Evolutionary conservation across 2,113 vertebrate genomes (phyloP).

Genomic region (Myotis davidii): DNA sequence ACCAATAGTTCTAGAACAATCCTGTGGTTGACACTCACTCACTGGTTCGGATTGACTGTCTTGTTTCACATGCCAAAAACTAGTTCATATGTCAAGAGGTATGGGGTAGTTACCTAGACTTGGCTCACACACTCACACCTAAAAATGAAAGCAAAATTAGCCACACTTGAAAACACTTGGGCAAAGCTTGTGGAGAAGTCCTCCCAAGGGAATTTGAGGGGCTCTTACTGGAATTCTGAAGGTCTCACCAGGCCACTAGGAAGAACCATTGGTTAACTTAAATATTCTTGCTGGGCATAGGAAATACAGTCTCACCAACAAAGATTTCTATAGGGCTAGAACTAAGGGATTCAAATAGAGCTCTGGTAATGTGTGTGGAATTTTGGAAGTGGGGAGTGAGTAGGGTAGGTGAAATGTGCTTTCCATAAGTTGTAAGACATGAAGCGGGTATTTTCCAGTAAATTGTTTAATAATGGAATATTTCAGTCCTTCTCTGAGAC

Average conservation of each 20-base stretch:
- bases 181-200: not conserved
- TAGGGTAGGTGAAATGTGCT: not conserved
- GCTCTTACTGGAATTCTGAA: not conserved
- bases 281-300: not conserved
- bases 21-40: not conserved
- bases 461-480: not conserved
- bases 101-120: not conserved
- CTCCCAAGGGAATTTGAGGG: not conserved
- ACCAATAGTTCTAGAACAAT: not conserved
- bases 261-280: not conserved
- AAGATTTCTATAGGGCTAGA: not conserved
- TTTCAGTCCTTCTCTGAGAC: not conserved
- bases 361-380: not conserved
- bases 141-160: not conserved
- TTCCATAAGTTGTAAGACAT: not conserved
- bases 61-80: not conserved
- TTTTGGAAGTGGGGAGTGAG: not conserved
- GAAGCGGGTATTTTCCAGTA: not conserved
- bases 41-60: not conserved
- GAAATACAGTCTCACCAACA: not conserved
- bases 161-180: not conserved
- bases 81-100: not conserved
- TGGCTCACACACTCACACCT: not conserved
- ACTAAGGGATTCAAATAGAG: not conserved
- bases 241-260: not conserved